A percentile compares a stretch with the other conserved stretches of the same genome.
These are phyloP conservation scores for cattle (Bos taurus) DNA, from an alignment of 2,113 vertebrate genomes.

Conservation along the genomic window ARS-UCD2.0 NC_037357.1:4942501-4943000, in stretches of 20 bases:
- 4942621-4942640: slow-evolving; percentile 87
- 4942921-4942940: neutral
- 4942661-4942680: slow-evolving; percentile 91
- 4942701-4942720: slow-evolving; percentile 92
- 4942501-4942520: neutral
- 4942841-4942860: slow-evolving; percentile 9
- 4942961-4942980: neutral
- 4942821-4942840: slow-evolving; percentile 12
- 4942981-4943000: neutral
- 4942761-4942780: neutral
- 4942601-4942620: slow-evolving; percentile 91
- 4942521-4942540: neutral
- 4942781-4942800: neutral
- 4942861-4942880: slow-evolving; percentile 9
- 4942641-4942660: slow-evolving; percentile 95
- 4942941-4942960: neutral
- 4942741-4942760: slow-evolving; percentile 86
- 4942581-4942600: slow-evolving; percentile 84
- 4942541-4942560: slow-evolving; percentile 90
- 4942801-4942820: neutral
- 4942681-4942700: slow-evolving; percentile 89
- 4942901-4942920: neutral
- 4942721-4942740: slow-evolving; percentile 96
- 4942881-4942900: neutral
- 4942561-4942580: slow-evolving; percentile 93